These are phyloP conservation scores for Acanthurus lineatus DNA, from an alignment of 2,797 vertebrate genomes.

Conservation along the genomic window DNA sequence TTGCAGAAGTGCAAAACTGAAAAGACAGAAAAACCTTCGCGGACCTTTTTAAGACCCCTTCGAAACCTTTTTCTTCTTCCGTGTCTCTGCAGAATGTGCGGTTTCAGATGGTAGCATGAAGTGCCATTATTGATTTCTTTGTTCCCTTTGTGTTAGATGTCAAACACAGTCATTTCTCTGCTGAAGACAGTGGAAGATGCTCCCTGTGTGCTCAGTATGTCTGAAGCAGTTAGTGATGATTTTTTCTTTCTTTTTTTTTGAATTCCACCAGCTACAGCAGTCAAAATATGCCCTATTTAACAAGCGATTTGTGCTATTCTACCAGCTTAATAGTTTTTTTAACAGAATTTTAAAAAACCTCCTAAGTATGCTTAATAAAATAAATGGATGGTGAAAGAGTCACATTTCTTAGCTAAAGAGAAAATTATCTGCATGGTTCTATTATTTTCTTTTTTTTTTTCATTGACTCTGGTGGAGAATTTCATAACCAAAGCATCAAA, in stretches of 20 bases:
- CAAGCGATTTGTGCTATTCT: not conserved
- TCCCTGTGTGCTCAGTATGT: constrained; percentile 17
- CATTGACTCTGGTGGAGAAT: no score
- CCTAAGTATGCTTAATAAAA: not conserved
- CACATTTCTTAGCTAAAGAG: constrained; percentile 3
- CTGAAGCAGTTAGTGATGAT: not conserved
- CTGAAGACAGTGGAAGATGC: constrained; percentile 26
- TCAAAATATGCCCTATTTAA: not conserved
- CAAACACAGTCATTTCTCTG: constrained; percentile 43
- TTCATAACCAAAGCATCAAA: not conserved
- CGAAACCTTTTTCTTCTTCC: not conserved
- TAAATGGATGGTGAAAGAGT: not conserved
- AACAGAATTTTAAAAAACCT: constrained; percentile 6
- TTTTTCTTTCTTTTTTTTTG: constrained; percentile 1
- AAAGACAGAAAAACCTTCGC: constrained; percentile 6
- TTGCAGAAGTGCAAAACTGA: not conserved
- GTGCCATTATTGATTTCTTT: constrained; percentile 49
- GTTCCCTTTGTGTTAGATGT: constrained; percentile 54
- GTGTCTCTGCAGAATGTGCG: constrained; percentile 5
- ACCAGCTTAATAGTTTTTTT: not conserved
- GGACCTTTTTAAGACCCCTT: not conserved
- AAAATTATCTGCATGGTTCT: not conserved
- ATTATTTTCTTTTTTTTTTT: not conserved
- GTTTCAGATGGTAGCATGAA: constrained; percentile 38
- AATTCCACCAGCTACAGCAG: constrained; percentile 14